Evolutionary conservation across 2,888 invertebrate species (phyloP).

Genomic region (Calliphora vomitoria): DNA sequence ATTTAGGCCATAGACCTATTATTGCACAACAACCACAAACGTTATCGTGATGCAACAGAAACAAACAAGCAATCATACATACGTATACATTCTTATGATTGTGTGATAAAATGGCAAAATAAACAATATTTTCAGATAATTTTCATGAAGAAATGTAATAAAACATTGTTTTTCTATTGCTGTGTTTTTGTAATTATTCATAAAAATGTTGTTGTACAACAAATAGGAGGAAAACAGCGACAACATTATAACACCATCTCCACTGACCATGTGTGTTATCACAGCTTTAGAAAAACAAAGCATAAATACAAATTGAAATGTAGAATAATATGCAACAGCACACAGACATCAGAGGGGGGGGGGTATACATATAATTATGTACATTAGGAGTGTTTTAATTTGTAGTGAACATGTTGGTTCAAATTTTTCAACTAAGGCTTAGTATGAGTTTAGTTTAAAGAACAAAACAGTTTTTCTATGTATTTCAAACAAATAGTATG

Average conservation of each 20-base stretch:
- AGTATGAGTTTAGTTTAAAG: too few relatives aligned
- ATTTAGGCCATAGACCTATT: neutral
- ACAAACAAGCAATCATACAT: neutral
- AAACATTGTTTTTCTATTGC: neutral
- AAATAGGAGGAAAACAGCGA: neutral
- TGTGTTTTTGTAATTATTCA: neutral
- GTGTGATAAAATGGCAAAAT: slow-evolving; percentile 20
- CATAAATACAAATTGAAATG: neutral
- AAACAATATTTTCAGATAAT: slow-evolving; percentile 38
- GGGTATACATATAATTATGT: too few relatives aligned
- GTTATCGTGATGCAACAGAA: neutral
- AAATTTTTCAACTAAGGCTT: too few relatives aligned
- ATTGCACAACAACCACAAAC: neutral
- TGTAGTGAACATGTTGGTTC: too few relatives aligned
- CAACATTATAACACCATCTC: neutral
- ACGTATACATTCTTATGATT: neutral
- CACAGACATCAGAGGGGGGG: neutral
- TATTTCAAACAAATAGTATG: too few relatives aligned
- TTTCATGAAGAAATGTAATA: slow-evolving; percentile 35
- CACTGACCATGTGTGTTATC: neutral
- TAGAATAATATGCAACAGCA: neutral
- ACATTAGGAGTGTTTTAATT: too few relatives aligned
- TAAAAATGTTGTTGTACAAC: neutral
- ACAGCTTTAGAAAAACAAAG: neutral
- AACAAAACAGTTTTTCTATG: too few relatives aligned